These are phyloP conservation scores for Lasioglossum lativentre DNA, from an alignment of 2,888 invertebrate species.

Conservation along the genomic window DNA sequence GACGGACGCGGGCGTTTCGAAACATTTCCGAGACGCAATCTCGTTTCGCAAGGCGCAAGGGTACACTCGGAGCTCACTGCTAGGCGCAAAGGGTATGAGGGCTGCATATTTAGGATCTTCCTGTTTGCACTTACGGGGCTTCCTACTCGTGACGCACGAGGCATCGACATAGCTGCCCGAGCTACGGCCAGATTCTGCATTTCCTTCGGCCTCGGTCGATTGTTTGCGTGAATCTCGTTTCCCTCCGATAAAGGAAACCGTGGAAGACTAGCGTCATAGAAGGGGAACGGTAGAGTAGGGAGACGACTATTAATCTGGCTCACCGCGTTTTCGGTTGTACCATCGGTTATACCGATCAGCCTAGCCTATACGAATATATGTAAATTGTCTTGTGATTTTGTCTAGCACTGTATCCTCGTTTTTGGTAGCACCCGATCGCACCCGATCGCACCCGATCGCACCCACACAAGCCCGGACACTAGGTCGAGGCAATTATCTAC, in stretches of 20 bases:
- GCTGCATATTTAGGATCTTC: constrained; percentile 62
- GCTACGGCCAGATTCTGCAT: constrained; percentile 24
- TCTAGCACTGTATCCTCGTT: neutral
- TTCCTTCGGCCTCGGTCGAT: constrained; percentile 43
- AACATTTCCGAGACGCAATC: constrained; percentile 56
- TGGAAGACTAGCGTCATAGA: too few species aligned
- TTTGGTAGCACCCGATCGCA: neutral
- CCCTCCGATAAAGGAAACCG: too few species aligned
- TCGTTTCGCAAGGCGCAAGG: constrained; percentile 52
- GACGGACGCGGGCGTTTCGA: constrained; percentile 35
- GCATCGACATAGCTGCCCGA: constrained; percentile 35
- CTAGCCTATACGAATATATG: too few species aligned
- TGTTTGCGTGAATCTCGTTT: constrained; percentile 35
- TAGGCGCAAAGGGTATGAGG: constrained; percentile 45
- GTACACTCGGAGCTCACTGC: constrained; percentile 19
- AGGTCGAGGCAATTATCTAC: neutral
- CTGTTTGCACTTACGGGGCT: constrained; percentile 59
- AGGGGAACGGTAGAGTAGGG: too few species aligned
- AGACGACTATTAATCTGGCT: too few species aligned
- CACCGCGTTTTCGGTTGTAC: too few species aligned
- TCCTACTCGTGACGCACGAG: constrained; percentile 43
- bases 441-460: neutral
- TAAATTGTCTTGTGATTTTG: too few species aligned
- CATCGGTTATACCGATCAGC: too few species aligned
- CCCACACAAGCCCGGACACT: neutral